phyloP scores from a whole-genome alignment of 2,113 vertebrate genomes.

The Gavia stellata region DNA sequence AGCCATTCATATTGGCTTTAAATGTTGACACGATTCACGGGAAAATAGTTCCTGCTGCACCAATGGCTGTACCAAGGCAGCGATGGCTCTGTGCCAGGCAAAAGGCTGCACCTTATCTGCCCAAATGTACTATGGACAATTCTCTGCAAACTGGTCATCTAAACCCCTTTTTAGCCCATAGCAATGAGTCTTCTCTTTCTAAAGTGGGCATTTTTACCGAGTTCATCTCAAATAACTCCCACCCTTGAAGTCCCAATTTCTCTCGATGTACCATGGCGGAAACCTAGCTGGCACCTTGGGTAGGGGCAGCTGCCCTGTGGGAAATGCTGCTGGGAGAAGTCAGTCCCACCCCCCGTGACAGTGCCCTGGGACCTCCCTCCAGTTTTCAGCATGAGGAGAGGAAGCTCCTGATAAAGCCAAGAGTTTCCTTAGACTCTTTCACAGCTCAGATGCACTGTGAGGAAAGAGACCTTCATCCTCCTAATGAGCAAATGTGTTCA shows the following conservation, averaged over 20 bases:
- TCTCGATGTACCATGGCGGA: background rate
- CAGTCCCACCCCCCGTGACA: background rate
- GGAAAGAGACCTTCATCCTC: slow-evolving; percentile 16
- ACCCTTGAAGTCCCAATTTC: background rate
- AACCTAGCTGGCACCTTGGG: background rate
- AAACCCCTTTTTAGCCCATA: background rate
- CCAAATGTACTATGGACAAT: background rate
- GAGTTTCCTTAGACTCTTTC: background rate
- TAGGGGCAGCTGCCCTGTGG: background rate
- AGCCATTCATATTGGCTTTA: background rate
- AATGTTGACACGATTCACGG: background rate
- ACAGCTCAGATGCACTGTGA: background rate
- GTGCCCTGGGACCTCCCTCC: background rate
- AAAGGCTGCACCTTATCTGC: background rate
- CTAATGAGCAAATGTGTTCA: slow-evolving; percentile 33
- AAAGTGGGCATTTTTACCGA: background rate
- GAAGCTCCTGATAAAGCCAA: background rate
- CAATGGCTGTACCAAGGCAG: background rate
- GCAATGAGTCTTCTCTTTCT: background rate
- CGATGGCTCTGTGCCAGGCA: background rate
- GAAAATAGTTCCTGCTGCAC: background rate
- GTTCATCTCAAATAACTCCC: background rate
- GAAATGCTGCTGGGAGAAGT: background rate
- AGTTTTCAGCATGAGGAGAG: background rate
- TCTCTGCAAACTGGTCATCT: background rate